Percentiles rank a stretch among this genome's conserved stretches.
Evolutionary conservation across 1,140 invertebrate genomes (phyloP).

Genomic region (Procambarus clarkii): DNA sequence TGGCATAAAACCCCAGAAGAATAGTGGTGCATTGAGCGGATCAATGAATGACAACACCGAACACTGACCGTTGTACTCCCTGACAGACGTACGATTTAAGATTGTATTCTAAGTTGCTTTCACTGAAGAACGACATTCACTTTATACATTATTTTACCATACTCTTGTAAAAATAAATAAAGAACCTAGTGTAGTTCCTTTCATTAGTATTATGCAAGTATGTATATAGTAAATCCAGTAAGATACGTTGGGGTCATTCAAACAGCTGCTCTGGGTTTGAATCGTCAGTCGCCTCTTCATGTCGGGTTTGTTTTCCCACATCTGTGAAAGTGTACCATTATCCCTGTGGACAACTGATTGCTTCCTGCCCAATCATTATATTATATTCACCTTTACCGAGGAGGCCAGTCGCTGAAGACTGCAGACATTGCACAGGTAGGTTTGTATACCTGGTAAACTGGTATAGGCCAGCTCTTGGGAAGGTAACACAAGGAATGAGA

Average conservation of each 20-base stretch:
- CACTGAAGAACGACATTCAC: too few species aligned
- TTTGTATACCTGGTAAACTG: too few species aligned
- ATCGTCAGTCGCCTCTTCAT: not conserved
- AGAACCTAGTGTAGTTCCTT: not conserved
- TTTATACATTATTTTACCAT: too few species aligned
- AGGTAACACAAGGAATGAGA: too few species aligned
- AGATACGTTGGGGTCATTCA: not conserved
- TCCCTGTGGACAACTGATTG: not conserved
- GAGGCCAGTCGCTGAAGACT: too few species aligned
- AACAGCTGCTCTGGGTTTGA: not conserved
- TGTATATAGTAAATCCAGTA: not conserved
- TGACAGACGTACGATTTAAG: not conserved
- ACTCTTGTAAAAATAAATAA: too few species aligned
- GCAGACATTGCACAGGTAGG: too few species aligned
- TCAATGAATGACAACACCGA: slow-evolving; percentile 7
- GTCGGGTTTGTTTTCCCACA: not conserved
- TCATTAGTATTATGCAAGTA: not conserved
- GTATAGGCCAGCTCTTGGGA: too few species aligned
- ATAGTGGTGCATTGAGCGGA: not conserved
- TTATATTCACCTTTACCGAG: too few species aligned
- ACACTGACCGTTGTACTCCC: not conserved
- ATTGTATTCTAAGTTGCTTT: not conserved
- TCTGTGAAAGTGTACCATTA: not conserved
- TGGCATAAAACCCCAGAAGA: not conserved
- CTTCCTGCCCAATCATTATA: too few species aligned